phyloP scores from a whole-genome alignment of 2,113 vertebrate genomes.

The Zingel zingel region DNA sequence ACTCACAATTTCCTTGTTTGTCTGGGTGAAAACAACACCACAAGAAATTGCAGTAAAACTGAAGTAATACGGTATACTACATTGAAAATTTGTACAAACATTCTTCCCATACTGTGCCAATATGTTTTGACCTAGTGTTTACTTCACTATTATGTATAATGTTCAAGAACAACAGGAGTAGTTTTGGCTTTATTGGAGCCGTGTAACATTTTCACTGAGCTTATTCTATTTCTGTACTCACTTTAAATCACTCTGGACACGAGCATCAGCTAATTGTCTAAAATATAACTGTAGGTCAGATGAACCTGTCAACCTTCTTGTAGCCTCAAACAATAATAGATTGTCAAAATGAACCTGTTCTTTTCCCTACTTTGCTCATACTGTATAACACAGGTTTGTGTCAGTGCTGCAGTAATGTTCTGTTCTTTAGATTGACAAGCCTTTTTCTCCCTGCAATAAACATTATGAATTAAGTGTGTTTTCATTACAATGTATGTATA shows the following conservation, averaged over 20 bases:
- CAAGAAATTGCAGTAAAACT: conserved; percentile 23
- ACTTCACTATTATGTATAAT: neutral
- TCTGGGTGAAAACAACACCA: neutral
- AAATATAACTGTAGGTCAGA: conserved; percentile 45
- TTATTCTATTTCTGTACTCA: conserved; percentile 21
- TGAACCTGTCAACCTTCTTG: conserved; percentile 22
- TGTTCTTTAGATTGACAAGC: conserved; percentile 39
- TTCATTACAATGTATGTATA: conserved; percentile 70
- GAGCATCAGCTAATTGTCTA: conserved; percentile 29
- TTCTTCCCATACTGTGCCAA: neutral
- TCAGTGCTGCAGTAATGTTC: neutral
- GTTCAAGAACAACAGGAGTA: neutral
- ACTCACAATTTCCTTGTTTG: neutral
- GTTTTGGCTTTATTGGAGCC: neutral
- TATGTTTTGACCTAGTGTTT: neutral
- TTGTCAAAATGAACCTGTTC: conserved; percentile 25
- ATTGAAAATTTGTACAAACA: neutral
- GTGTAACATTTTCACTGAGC: neutral
- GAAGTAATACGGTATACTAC: neutral
- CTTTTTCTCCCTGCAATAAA: conserved; percentile 60
- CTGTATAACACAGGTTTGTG: neutral
- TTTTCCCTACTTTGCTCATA: neutral
- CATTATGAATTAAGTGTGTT: conserved; percentile 70
- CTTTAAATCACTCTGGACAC: conserved; percentile 38
- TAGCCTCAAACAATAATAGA: conserved; percentile 22